Evolutionary conservation across 2,888 invertebrate genomes (phyloP), one percentile per base, ranked within the genome.

Genomic region (Boloria euphrosyne): DNA sequence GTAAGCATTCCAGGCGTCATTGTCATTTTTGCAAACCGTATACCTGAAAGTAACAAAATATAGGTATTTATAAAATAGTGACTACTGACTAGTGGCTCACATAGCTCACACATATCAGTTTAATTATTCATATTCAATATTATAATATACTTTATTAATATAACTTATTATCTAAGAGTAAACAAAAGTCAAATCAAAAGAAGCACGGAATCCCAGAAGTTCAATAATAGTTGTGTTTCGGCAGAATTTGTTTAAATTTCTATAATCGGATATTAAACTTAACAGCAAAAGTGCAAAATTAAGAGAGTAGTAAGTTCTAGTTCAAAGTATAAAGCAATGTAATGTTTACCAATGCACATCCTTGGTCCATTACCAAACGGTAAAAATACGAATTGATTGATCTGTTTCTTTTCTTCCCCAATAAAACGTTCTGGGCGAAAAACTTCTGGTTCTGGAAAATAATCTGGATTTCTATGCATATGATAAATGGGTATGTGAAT

Each of bases 351-450:
- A 17, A 59, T 31, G 17, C 59, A 59, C 4, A 50, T 49, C 17
- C 59, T 47, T 53, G 82, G 86, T 1, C 89, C 89, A 64, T 86
- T 87, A 17, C 89, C 89, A 67, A 87, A 90, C 0, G 89, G 87
- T 53, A 86, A 71, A 66, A 83, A 89, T 0, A 83, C 83, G 57
- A 80, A 86, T 0, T 83, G 84, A 16, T 68, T 80, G 3, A 89
- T 77, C 10, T 79, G 76, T 0, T 69, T 62, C 50, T 76, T 86
- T 16, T 80, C 74, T 4, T 80, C 81, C 0, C 74, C 74, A 0
- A 82, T 63, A 70, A 89, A 89, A 18, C 89, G 71, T 52, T 89
- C 87, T 0, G 89, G 89, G 0, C 67, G 71, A 64, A 73, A 90
- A 62, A 71, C 50, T 4, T 87, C 78, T 0, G 89, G 88, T 0